These are phyloP conservation scores for Embidobia sp. DNA, from an alignment of 2,888 invertebrate species.

Conservation along the genomic window DNA sequence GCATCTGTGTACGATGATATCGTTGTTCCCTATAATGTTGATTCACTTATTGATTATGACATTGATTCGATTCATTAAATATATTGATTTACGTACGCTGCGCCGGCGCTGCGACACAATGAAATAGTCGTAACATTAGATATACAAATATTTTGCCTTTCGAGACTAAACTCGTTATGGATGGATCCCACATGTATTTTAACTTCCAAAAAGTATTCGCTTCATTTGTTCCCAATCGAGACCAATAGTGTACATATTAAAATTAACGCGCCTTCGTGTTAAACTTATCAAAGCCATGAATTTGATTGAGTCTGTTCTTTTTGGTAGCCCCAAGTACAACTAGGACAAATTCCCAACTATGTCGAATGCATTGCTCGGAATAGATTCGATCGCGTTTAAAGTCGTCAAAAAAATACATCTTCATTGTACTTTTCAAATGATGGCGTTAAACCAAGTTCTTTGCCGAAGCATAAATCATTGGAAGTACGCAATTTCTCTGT, in stretches of 20 bases:
- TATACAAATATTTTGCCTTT: conserved; percentile 60
- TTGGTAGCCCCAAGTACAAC: not conserved
- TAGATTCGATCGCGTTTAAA: conserved; percentile 49
- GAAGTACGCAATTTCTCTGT: conserved; percentile 36
- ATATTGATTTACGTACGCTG: conserved; percentile 61
- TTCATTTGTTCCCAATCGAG: not conserved
- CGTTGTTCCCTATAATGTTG: conserved; percentile 63
- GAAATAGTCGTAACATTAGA: conserved; percentile 58
- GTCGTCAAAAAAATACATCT: conserved; percentile 60
- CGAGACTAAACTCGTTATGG: conserved; percentile 39
- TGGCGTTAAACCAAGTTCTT: conserved; percentile 44
- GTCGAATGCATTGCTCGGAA: conserved; percentile 30
- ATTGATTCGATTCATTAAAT: conserved; percentile 65
- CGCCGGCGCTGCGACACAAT: conserved; percentile 64
- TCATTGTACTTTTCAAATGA: conserved; percentile 54
- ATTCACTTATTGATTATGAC: conserved; percentile 59
- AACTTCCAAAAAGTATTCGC: conserved; percentile 11
- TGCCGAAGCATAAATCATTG: conserved; percentile 42
- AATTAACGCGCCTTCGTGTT: too few species aligned
- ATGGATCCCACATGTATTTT: conserved; percentile 13
- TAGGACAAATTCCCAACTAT: conserved; percentile 9
- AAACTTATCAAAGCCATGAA: too few species aligned
- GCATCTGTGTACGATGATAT: conserved; percentile 57
- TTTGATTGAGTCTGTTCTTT: conserved; percentile 2
- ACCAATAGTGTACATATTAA: too few species aligned